Evolutionary conservation across 2,888 invertebrate species (phyloP), one percentile per base, ranked within the genome.

Genomic region (Lepas anatifera): DNA sequence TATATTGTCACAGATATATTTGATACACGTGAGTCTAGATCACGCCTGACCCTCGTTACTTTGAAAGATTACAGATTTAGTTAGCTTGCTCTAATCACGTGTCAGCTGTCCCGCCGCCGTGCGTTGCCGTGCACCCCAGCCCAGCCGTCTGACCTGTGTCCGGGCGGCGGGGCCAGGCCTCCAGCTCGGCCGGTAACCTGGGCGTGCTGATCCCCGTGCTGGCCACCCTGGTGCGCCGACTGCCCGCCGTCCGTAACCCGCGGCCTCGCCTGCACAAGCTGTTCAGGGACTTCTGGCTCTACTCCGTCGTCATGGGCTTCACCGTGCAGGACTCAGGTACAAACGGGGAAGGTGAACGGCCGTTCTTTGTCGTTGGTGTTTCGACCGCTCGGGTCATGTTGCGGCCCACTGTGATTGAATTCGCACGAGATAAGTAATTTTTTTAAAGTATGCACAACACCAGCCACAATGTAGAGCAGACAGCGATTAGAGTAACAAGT

Each of bases 281-380:
- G n/a, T 99, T 99, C 81, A 88, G 95, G 77, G 98, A 99, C 81
- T 99, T 99, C 80, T 99, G 99, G 99, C 84, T 98, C 64, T 99
- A 99, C 79, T 99, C 96, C 79, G 95, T 99, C 2, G 93, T 99
- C 6, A 95, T 99, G 90, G 98, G 97, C 16, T 99, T 99, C 80
- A 94, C 95, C 0, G 89, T 90, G 0, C 89, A 92, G 16, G 87
- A 88, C 76, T 86, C 87, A 77, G 87, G 87, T 86, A 79, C n/a
- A n/a, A n/a, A n/a, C n/a, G n/a, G n/a, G n/a, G n/a, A n/a, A n/a
- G n/a, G n/a, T n/a, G n/a, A n/a, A n/a, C n/a, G n/a, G n/a, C n/a
- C n/a, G n/a, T n/a, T n/a, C n/a, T n/a, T n/a, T n/a, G n/a, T n/a
- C n/a, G n/a, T n/a, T n/a, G n/a, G n/a, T n/a, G n/a, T n/a, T n/a